Conservation (phyloP, 2,797 vertebrate species). For the Geotrypetes seraphini region DNA sequence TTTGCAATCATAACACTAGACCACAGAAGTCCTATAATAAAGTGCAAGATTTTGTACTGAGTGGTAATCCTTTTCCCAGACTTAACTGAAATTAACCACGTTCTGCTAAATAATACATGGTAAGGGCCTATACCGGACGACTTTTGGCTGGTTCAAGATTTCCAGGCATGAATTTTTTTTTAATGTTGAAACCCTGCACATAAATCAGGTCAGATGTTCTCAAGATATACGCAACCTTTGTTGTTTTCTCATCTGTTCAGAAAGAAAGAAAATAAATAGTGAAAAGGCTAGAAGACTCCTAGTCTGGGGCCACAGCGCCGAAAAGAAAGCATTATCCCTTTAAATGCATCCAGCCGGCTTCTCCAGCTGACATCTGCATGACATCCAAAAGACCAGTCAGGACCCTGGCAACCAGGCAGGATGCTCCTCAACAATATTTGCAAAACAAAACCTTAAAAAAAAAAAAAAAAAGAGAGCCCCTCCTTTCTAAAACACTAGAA, state of each 20-base stretch:
- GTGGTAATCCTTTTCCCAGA: no score
- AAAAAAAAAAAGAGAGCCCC: conserved; percentile 28
- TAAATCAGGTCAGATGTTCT: background rate
- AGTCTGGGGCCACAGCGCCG: background rate
- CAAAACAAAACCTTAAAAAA: conserved; percentile 43
- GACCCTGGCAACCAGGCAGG: conserved; percentile 18
- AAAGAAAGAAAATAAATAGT: conserved; percentile 9
- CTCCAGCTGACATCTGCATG: conserved; percentile 51
- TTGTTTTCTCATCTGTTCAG: background rate
- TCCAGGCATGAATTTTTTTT: no score
- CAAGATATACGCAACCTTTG: no score
- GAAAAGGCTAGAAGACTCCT: background rate
- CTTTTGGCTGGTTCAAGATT: no score
- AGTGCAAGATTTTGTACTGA: no score
- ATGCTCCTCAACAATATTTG: conserved; percentile 26
- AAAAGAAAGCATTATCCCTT: conserved; percentile 15
- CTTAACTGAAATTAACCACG: no score
- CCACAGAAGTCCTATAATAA: no score
- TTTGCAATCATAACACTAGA: no score
- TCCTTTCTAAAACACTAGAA: conserved; percentile 23
- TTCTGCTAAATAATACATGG: no score
- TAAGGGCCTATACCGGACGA: no score
- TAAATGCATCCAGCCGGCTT: conserved; percentile 37
- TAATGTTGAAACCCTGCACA: no score
- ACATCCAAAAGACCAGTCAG: conserved; percentile 36